Percentiles rank a stretch among this genome's conserved stretches.
Evolutionary conservation across 2,888 invertebrate species (phyloP).

Genomic region (Julus scanicus): DNA sequence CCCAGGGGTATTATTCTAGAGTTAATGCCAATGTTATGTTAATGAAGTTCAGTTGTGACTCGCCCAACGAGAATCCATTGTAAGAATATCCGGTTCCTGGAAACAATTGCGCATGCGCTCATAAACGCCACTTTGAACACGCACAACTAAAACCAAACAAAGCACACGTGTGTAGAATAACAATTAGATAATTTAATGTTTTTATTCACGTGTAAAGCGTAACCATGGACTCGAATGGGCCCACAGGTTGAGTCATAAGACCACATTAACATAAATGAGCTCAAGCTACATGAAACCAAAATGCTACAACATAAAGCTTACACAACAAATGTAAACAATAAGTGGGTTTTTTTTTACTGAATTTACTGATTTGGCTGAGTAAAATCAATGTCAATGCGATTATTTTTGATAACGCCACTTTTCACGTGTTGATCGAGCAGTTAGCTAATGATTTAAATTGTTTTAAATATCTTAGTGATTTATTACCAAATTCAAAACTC

Average conservation of each 20-base stretch:
- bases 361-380: too few species aligned
- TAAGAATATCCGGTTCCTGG: background rate
- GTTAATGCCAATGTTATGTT: background rate
- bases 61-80: conserved; percentile 6
- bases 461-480: too few species aligned
- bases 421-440: too few species aligned
- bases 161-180: background rate
- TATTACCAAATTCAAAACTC: too few species aligned
- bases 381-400: too few species aligned
- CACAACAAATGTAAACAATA: too few species aligned
- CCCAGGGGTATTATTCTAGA: background rate
- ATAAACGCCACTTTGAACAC: background rate
- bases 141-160: background rate
- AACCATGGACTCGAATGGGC: background rate
- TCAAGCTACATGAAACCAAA: background rate
- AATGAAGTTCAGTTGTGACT: background rate
- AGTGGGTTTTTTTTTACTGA: too few species aligned
- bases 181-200: background rate
- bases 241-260: background rate
- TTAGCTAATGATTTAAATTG: too few species aligned
- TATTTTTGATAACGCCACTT: too few species aligned
- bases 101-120: background rate
- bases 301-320: too few species aligned
- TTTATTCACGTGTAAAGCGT: background rate
- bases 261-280: background rate